A percentile compares a stretch with the other conserved stretches of the same genome.
phyloP scores from a whole-genome alignment of 2,797 vertebrate genomes.

The Galago senegalensis region DNA sequence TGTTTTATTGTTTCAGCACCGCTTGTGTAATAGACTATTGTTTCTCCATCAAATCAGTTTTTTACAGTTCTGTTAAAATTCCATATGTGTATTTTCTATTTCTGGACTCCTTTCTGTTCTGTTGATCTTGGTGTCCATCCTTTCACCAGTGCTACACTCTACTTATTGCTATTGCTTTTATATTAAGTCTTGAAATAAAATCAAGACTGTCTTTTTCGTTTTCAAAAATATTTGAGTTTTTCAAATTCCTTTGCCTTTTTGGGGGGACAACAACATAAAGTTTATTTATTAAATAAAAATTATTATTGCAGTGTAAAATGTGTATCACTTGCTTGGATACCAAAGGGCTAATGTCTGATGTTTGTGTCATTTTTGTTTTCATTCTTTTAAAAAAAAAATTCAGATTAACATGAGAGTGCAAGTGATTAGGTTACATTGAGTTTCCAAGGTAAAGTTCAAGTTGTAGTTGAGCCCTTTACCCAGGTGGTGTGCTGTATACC shows the following conservation, averaged over 20 bases:
- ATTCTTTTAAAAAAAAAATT: no score
- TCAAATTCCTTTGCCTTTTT: not conserved
- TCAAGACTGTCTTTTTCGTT: not conserved
- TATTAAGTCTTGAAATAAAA: not conserved
- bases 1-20: not conserved
- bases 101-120: not conserved
- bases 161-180: not conserved
- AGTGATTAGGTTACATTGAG: no score
- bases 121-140: not conserved
- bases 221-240: not conserved
- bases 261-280: slow-evolving; percentile 50
- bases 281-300: slow-evolving; percentile 77
- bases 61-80: not conserved
- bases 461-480: no score
- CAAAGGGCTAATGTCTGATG: slow-evolving; percentile 99
- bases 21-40: not conserved
- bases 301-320: slow-evolving; percentile 77
- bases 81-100: not conserved
- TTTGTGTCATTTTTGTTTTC: slow-evolving; percentile 97
- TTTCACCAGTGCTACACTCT: not conserved
- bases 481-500: no score
- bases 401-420: no score
- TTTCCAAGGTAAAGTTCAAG: no score
- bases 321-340: slow-evolving; percentile 94
- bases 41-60: not conserved